A percentile compares a stretch with the other conserved stretches of the same genome.
Conservation (phyloP, 1,140 invertebrate species). For the Brachionus manjavacas region DNA sequence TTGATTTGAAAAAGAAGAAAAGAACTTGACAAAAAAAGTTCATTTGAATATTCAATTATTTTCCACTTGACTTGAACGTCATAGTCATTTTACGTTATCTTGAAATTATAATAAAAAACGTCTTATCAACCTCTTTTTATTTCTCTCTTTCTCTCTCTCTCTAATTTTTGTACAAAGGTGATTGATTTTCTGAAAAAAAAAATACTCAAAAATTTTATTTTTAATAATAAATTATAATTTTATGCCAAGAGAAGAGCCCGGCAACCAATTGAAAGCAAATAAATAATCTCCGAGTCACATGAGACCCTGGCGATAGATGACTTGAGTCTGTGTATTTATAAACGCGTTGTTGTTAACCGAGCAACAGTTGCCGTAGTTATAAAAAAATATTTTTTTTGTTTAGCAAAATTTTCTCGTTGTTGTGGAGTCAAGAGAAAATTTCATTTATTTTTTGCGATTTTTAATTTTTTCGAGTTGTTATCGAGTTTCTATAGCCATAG, state of each 20-base stretch:
- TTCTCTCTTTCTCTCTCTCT: not conserved
- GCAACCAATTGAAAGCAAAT: not conserved
- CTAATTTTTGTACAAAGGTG: conserved; percentile 2
- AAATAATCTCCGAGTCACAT: conserved; percentile 11
- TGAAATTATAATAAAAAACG: not conserved
- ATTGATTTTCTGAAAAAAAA: conserved; percentile 29
- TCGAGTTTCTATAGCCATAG: not conserved
- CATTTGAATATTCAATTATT: conserved; percentile 29
- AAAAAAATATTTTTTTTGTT: not conserved
- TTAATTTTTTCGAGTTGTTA: conserved; percentile 6
- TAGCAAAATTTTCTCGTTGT: conserved; percentile 16
- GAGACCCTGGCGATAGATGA: not conserved
- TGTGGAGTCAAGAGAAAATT: conserved; percentile 19
- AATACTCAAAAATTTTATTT: not conserved
- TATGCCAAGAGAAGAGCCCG: not conserved
- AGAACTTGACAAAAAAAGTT: not conserved
- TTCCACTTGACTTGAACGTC: conserved; percentile 34
- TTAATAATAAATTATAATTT: conserved; percentile 37
- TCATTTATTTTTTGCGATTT: conserved; percentile 20
- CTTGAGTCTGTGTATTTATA: conserved; percentile 4
- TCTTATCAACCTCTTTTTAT: conserved; percentile 4
- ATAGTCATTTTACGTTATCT: conserved; percentile 11
- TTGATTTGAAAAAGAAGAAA: not conserved
- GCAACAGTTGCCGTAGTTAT: conserved; percentile 40
- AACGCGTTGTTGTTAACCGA: conserved; percentile 20